Evolutionary conservation across 2,888 invertebrate species (phyloP).

Genomic region (Carabus problematicus): DNA sequence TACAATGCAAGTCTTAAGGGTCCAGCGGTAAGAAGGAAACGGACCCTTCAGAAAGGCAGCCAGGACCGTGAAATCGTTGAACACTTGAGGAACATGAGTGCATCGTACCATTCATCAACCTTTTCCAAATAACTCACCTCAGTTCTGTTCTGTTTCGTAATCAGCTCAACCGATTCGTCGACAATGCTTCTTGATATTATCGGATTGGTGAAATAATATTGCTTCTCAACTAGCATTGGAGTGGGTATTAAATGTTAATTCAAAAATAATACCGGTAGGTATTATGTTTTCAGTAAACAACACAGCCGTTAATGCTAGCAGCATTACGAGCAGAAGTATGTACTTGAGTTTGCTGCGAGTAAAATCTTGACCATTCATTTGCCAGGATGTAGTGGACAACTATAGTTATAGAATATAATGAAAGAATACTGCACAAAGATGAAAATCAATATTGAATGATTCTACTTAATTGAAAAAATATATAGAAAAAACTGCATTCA

Average conservation of each 20-base stretch:
- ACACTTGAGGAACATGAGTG: neutral
- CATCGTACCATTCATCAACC: neutral
- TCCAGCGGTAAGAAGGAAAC: neutral
- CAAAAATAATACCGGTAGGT: neutral
- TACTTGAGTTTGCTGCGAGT: no score
- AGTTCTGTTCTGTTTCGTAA: neutral
- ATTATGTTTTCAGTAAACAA: no score
- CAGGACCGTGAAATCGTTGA: neutral
- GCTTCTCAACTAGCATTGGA: neutral
- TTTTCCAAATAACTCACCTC: neutral
- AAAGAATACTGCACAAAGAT: neutral
- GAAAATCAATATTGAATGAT: no score
- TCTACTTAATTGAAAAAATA: neutral
- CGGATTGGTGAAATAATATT: slow-evolving; percentile 6
- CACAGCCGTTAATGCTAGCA: no score
- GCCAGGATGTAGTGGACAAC: no score
- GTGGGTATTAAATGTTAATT: slow-evolving; percentile 4
- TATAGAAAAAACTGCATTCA: neutral
- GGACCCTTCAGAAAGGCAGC: neutral
- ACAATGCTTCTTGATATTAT: slow-evolving; percentile 7
- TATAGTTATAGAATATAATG: no score
- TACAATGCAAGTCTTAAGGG: no score
- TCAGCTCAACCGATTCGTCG: neutral
- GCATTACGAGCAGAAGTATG: no score
- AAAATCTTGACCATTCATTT: no score